Evolutionary conservation across 2,888 invertebrate species (phyloP), one percentile per base, ranked within the genome.

Genomic region (Harpalus rubripes): DNA sequence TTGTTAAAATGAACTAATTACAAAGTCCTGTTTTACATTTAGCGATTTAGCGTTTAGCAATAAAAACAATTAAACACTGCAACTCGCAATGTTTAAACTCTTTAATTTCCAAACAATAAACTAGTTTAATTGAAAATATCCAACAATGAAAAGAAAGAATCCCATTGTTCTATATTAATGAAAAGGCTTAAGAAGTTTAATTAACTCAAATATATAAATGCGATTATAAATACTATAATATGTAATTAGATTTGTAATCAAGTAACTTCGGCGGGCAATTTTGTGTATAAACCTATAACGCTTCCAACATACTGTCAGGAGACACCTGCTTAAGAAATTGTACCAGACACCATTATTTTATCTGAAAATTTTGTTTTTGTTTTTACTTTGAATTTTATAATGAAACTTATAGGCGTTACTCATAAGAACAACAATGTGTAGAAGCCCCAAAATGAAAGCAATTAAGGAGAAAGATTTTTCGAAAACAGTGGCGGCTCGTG

Each of bases 81-180:
- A 52, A 52, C 44, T 52, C 44, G 44, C 44, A 12, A 52, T 52
- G 44, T 52, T 52, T 61, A 61, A 61, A 15, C 59, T 61, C 59
- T 61, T 61, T 61, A 15, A 72, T 72, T 72, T 72, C 41, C 68
- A 72, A n/a, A 39, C 68, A 39, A 72, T 72, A 72, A 72, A 72
- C 39, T 72, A 72, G 39, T 72, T 39, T 39, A 72, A 72, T 16
- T 39, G 41, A 39, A 72, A 72, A 39, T 39, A 72, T 39, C 41
- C 15, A 39, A 39, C 7, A 39, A n/a, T 41, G 39, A 15, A 41
- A n/a, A 15, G 12, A 41, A n/a, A 15, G 41, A 72, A 39, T 41
- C n/a, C 39, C n/a, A 72, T 72, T 72, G 41, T 72, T 72, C 39
- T 52, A 52, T 52, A 52, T 52, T 52, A 52, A 52, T 52, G 8